Evolutionary conservation across 2,797 vertebrate species (phyloP).

Genomic region (Coranthus polyacanthus): DNA sequence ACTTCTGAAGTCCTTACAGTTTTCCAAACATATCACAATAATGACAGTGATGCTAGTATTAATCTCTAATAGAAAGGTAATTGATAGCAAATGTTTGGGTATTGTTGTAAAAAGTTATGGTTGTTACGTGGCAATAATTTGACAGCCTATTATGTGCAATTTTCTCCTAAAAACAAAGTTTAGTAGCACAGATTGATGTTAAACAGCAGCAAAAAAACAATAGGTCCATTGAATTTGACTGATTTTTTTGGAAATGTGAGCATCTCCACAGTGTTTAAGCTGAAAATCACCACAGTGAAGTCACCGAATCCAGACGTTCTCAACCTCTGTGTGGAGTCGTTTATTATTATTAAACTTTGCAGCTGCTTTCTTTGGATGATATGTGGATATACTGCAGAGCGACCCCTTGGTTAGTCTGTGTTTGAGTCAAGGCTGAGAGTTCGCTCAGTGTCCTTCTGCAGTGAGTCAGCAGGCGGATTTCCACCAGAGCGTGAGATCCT

Average conservation of each 20-base stretch:
- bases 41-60: conserved; percentile 10
- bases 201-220: conserved; percentile 26
- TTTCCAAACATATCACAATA: conserved; percentile 2
- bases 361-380: conserved; percentile 65
- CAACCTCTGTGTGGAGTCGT: conserved; percentile 27
- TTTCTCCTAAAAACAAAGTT: conserved; percentile 20
- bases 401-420: conserved; percentile 28
- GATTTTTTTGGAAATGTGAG: conserved; percentile 10
- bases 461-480: conserved; percentile 68
- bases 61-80: conserved; percentile 26
- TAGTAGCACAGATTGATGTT: conserved; percentile 27
- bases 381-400: conserved; percentile 13
- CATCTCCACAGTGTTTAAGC: conserved; percentile 1
- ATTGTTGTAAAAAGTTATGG: conserved; percentile 19
- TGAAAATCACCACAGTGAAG: conserved; percentile 31
- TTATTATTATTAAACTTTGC: conserved; percentile 53
- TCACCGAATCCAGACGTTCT: conserved; percentile 17
- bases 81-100: conserved; percentile 43
- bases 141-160: conserved; percentile 23
- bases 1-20: neutral
- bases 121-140: conserved; percentile 32
- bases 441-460: conserved; percentile 45
- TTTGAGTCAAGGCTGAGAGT: conserved; percentile 42
- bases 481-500: conserved; percentile 51
- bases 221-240: conserved; percentile 24